Base-by-base conservation (phyloP, 2,888 invertebrate genomes). In the Dioctria rufipes region DNA sequence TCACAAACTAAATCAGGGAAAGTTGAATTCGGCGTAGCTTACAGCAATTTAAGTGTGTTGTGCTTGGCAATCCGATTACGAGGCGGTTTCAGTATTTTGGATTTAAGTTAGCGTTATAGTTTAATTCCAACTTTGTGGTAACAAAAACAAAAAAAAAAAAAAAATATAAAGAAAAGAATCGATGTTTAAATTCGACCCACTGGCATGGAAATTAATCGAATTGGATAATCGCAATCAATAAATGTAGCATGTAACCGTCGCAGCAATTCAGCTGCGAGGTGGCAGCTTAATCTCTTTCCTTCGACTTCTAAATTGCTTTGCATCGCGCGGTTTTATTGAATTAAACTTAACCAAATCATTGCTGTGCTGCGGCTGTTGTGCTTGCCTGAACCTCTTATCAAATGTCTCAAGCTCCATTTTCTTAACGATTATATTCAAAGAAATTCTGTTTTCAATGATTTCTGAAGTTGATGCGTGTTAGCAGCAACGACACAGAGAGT, bases 221-320 rank as follows among this genome's bases (percentile, higher is more conserved):
- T 49, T 69, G 69, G 69, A 69, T 51, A 51, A 51, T 51, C 69
- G 51, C 51, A 69, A 69, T 69, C 69, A 69, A 51, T 69, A 69
- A 69, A 69, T 69, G 40, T 25, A 40, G 66, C n/a, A 43, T 42
- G 13, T 61, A 6, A 11, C n/a, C n/a, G 43, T 42, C 43, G 43
- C 43, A 11, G 42, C 43, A 13, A 9, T 39, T 37, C 66, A 40
- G 66, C 40, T 43, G 46, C 25, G 25, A 25, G 46, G 46, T 5
- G 5, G 8, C 46, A 46, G 46, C 8, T 8, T 46, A 8, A 46
- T 8, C 5, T 46, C 5, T 8, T 8, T 46, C 46, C 46, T 25
- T 46, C 46, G 66, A 66, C 63, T 42, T 4, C 43, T 42, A 37
- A 66, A 66, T 66, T 40, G 40, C 66, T 61, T 37, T 25, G 61